These are phyloP conservation scores for Orthosia incerta DNA, from an alignment of 2,888 invertebrate genomes.

Conservation along the genomic window DNA sequence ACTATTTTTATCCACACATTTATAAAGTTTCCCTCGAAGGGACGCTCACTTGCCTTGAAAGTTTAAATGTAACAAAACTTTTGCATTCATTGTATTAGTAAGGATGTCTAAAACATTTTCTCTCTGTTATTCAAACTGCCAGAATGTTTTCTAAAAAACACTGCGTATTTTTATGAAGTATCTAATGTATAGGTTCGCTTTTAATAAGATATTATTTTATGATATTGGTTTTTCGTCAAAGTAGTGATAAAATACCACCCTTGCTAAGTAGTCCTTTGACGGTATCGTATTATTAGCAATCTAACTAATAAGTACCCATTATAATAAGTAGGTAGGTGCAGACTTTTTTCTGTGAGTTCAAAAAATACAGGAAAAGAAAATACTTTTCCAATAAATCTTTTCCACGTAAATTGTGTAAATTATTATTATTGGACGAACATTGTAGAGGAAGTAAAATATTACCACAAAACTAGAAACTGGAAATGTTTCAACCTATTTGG, in stretches of 20 bases:
- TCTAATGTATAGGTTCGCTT: not conserved
- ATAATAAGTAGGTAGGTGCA: not conserved
- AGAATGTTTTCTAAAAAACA: not conserved
- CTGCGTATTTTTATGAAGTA: not conserved
- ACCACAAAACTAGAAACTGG: not conserved
- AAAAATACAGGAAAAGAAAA: not conserved
- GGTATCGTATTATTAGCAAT: not conserved
- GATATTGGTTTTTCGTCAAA: not conserved
- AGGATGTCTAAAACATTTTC: constrained; percentile 26
- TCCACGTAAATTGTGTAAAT: not conserved
- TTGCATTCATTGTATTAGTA: constrained; percentile 25
- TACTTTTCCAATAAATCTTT: constrained; percentile 7
- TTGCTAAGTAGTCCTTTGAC: not conserved
- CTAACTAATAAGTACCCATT: not conserved
- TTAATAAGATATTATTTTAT: too few relatives aligned
- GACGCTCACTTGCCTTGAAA: constrained; percentile 29
- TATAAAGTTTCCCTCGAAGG: constrained; percentile 42
- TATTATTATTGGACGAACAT: not conserved
- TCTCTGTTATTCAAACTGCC: not conserved
- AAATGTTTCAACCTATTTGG: not conserved
- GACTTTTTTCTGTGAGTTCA: not conserved
- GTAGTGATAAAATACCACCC: too few relatives aligned
- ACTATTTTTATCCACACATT: constrained; percentile 35
- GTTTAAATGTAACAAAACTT: constrained; percentile 39
- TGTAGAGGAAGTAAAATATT: not conserved